Evolutionary conservation across 1,140 invertebrate species (phyloP), one percentile per base, ranked within the genome.

Genomic region (Dolichoris vasculosae): DNA sequence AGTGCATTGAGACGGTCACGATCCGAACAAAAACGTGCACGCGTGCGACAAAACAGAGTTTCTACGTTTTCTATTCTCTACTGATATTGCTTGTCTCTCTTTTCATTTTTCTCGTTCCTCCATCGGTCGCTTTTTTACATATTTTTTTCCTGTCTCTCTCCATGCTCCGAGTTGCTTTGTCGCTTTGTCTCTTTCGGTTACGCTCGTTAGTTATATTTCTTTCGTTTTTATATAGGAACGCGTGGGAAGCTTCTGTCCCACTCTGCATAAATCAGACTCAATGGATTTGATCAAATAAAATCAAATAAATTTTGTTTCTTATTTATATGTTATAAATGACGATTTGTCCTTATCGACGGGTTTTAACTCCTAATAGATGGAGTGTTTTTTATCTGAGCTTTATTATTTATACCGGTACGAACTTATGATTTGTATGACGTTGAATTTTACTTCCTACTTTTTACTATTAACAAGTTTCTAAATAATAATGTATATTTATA

Each of bases 1-100:
- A 71, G 32, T 82, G 85, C 85, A 86, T 86, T 86, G 51, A 86
- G 40, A 32, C 73, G 73, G 85, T 86, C 85, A 86, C 85, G 85
- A 81, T 48, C 55, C 26, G 4, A 13, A 59, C 32, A 78, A 78
- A 78, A 78, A 63, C 51, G 76, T 78, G 9, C 38, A 59, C 78
- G 59, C 78, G 59, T 59, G 55, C 38, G 55, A 43, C 55, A 76
- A 73, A 76, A 64, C 51, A 51, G 77, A 38, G 55, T 63, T 63
- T 59, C 76, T 64, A 67, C 78, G 38, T 43, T 51, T 63, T 64
- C 59, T 26, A 79, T 64, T 38, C 17, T 80, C 26, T 23, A 43
- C 23, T 20, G 59, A 80, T 43, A 55, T 51, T 55, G 40, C 40
- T 15, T 15, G 30, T 8, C n/a, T 48, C 51, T 46, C 51, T 15